These are phyloP conservation scores for Holcopasites calliopsidis DNA, from an alignment of 1,140 invertebrate species.

Conservation along the genomic window DNA sequence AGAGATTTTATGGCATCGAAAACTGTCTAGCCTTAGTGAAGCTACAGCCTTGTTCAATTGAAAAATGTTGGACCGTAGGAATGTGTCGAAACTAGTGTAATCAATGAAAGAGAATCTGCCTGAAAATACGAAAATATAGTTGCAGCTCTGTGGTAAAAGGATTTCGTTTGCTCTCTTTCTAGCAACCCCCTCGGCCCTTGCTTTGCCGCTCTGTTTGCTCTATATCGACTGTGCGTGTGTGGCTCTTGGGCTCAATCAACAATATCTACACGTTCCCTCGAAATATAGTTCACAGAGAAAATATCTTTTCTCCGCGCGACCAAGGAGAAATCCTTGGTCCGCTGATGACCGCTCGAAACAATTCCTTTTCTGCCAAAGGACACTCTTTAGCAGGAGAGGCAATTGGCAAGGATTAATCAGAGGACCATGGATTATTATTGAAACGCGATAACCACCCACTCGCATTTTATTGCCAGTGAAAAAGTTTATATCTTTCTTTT, in stretches of 20 bases:
- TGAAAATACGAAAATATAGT: conserved; percentile 44
- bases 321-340: conserved; percentile 31
- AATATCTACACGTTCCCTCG: conserved; percentile 27
- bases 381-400: conserved; percentile 14
- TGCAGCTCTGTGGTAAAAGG: conserved; percentile 25
- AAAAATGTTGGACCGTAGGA: not conserved
- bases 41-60: not conserved
- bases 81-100: too few species aligned
- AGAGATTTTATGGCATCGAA: not conserved
- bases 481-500: not conserved
- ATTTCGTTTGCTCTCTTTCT: conserved; percentile 18
- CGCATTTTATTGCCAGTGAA: not conserved
- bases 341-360: conserved; percentile 29
- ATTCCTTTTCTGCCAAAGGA: conserved; percentile 31
- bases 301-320: conserved; percentile 20
- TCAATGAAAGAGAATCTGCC: conserved; percentile 19
- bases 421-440: not conserved
- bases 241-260: conserved; percentile 41
- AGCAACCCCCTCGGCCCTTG: not conserved
- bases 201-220: conserved; percentile 43
- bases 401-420: not conserved
- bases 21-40: not conserved
- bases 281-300: conserved; percentile 26
- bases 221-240: conserved; percentile 32
- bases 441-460: not conserved